phyloP scores from a whole-genome alignment of 2,797 vertebrate genomes.

The Pampus argenteus region DNA sequence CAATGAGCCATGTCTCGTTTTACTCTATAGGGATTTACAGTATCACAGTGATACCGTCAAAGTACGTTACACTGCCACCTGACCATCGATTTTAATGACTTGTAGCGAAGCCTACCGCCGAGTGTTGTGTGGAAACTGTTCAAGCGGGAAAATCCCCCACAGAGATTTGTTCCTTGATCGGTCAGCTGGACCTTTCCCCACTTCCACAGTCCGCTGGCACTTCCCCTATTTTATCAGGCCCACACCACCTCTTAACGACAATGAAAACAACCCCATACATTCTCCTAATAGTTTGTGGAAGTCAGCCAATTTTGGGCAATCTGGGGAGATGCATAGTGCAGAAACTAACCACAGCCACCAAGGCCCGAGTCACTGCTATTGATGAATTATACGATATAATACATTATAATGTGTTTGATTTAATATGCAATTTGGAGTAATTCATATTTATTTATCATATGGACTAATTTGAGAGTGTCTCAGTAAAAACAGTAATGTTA shows the following conservation, averaged over 20 bases:
- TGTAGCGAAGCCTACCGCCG: neutral
- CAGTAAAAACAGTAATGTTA: slow-evolving; percentile 10
- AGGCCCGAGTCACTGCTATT: neutral
- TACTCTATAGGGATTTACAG: neutral
- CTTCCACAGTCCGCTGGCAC: slow-evolving; percentile 1
- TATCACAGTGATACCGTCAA: neutral
- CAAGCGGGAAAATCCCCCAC: slow-evolving; percentile 15
- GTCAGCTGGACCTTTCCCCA: slow-evolving; percentile 10
- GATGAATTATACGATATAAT: slow-evolving; percentile 7
- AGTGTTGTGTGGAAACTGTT: slow-evolving; percentile 9
- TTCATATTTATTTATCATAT: slow-evolving; percentile 13
- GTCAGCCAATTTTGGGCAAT: slow-evolving; percentile 34
- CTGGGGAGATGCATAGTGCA: neutral
- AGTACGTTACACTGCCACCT: neutral
- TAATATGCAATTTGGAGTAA: slow-evolving; percentile 10
- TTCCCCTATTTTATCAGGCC: neutral
- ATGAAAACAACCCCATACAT: slow-evolving; percentile 29
- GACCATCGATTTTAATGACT: slow-evolving; percentile 12
- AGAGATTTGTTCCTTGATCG: slow-evolving; percentile 26
- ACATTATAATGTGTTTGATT: slow-evolving; percentile 20
- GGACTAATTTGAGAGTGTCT: slow-evolving; percentile 7
- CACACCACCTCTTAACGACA: slow-evolving; percentile 9
- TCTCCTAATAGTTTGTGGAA: slow-evolving; percentile 38
- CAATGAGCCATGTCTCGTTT: neutral
- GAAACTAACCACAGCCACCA: slow-evolving; percentile 7